Evolutionary conservation across 2,797 vertebrate species (phyloP), one percentile per base, ranked within the genome.

Genomic region (Loriculus beryllinus): DNA sequence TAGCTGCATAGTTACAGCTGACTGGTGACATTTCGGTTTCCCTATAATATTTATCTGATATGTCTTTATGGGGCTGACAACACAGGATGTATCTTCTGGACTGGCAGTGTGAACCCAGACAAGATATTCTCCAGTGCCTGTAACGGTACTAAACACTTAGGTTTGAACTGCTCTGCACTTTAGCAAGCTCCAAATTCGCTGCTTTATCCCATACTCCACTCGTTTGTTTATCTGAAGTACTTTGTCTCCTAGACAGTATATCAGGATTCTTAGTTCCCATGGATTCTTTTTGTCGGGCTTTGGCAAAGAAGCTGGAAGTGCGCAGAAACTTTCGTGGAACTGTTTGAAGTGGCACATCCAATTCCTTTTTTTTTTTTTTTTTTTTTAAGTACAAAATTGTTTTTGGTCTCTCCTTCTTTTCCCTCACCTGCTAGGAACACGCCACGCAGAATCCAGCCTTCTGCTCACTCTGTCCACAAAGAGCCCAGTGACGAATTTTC

Each of bases 221-320:
- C 22, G 87, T 86, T 14, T 33, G 39, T 80, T 89, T 17, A 48
- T 68, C 72, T 75, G 42, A 92, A 89, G 75, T 64, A 87, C 23
- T 85, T 42, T 0, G 0, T 65, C 40, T 88, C 52, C 20, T 10
- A 56, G 42, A 59, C 0, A 0, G 9, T 26, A 13, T 56, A 65
- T 3, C 51, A n/a, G 45, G 19, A 83, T 86, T 78, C 67, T 76
- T 57, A 45, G 22, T 80, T 91, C 56, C 69, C 40, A 43, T 4
- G 10, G 48, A 45, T 59, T 88, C 48, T 56, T 49, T 74, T 47
- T 23, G 39, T 18, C 0, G 0, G 1, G 14, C 22, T 89, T 82
- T 88, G 52, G 62, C 71, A 80, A 77, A 77, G 25, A 71, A 57
- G 37, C 51, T 85, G 43, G 48, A 92, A 93, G 76, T 2, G 26